These are phyloP conservation scores for Thymelicus acteon DNA, from an alignment of 2,888 invertebrate species.

Conservation along the genomic window DNA sequence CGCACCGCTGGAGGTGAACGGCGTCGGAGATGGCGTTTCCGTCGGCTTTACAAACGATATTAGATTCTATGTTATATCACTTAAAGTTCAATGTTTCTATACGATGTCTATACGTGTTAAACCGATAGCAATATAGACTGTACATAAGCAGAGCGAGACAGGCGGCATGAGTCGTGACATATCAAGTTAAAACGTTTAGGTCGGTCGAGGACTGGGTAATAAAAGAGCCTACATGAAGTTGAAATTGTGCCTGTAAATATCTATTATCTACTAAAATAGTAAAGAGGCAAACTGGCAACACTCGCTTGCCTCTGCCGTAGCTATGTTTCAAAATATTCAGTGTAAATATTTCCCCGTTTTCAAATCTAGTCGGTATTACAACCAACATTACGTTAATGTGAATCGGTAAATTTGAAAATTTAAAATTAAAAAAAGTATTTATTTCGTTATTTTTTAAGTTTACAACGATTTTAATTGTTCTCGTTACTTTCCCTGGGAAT, in stretches of 20 bases:
- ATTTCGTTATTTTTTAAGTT: slow-evolving; percentile 84
- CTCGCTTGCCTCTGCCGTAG: background rate
- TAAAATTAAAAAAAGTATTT: slow-evolving; percentile 71
- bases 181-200: slow-evolving; percentile 27
- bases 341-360: background rate
- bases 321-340: background rate
- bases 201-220: background rate
- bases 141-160: slow-evolving; percentile 13
- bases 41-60: slow-evolving; percentile 2
- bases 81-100: slow-evolving; percentile 18
- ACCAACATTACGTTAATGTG: slow-evolving; percentile 34
- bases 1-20: slow-evolving; percentile 37
- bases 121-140: slow-evolving; percentile 13
- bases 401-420: slow-evolving; percentile 39
- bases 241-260: background rate
- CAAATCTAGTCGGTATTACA: background rate
- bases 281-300: background rate
- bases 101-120: slow-evolving; percentile 12
- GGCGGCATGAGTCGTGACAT: slow-evolving; percentile 24
- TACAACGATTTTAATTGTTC: slow-evolving; percentile 82
- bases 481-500: slow-evolving; percentile 82
- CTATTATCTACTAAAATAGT: background rate
- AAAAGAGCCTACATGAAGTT: background rate
- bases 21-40: slow-evolving; percentile 30
- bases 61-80: slow-evolving; percentile 18